phyloP scores from a whole-genome alignment of 2,888 invertebrate genomes.

The Agrochola lychnidis region DNA sequence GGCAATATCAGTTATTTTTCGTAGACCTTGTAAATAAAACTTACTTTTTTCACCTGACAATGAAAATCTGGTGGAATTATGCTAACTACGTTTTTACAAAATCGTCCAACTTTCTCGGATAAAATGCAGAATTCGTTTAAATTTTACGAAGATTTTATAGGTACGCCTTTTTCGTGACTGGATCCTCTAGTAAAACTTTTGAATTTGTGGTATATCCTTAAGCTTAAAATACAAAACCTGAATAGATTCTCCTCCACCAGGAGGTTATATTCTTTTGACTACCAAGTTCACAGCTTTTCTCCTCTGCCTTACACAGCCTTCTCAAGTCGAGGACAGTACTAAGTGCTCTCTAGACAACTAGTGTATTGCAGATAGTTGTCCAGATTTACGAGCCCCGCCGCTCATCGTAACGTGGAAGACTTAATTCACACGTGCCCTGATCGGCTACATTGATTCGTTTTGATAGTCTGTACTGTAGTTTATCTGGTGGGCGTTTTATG shows the following conservation, averaged over 20 bases:
- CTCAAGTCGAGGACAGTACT: conserved; percentile 81
- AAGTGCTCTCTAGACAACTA: conserved; percentile 86
- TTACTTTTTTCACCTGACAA: neutral
- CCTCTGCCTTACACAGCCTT: conserved; percentile 62
- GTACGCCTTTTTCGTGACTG: neutral
- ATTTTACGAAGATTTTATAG: neutral
- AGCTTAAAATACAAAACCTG: neutral
- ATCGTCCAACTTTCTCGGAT: neutral
- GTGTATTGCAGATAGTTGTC: conserved; percentile 83
- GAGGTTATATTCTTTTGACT: neutral
- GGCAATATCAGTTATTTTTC: neutral
- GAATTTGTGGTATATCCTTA: neutral
- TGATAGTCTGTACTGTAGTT: conserved; percentile 15
- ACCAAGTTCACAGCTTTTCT: neutral
- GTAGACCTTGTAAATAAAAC: neutral
- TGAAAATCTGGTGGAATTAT: neutral
- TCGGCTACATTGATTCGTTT: conserved; percentile 55
- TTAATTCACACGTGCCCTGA: conserved; percentile 64
- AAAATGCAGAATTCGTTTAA: neutral
- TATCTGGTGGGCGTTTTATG: conserved; percentile 36
- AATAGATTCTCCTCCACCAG: neutral
- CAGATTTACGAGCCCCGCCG: conserved; percentile 83
- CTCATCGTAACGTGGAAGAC: conserved; percentile 63
- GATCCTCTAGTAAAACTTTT: neutral
- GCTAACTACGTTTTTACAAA: neutral